Conservation (phyloP, 2,797 vertebrate species). For the Hylomyscus alleni region DNA sequence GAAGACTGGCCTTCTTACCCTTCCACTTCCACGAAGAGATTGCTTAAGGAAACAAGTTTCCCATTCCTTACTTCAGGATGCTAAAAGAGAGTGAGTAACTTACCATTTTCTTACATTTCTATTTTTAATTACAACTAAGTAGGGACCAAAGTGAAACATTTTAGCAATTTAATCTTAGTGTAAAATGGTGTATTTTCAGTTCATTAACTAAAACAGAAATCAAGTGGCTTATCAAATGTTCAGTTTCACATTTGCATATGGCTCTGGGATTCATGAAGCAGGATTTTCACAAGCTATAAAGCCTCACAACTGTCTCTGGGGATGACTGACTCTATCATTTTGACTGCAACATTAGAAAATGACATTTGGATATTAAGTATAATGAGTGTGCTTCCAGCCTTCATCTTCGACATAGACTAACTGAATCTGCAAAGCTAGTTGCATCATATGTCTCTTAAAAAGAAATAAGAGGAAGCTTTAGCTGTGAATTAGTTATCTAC, state of each 20-base stretch:
- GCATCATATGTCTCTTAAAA: background rate
- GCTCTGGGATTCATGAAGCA: conserved; percentile 75
- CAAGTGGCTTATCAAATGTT: conserved; percentile 80
- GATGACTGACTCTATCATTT: conserved; percentile 62
- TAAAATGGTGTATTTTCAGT: conserved; percentile 80
- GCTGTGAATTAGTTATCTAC: conserved; percentile 8
- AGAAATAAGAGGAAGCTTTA: background rate
- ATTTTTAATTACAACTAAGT: conserved; percentile 81
- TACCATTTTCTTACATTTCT: conserved; percentile 70
- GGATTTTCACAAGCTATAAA: conserved; percentile 77
- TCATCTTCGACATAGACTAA: background rate
- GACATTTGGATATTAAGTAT: conserved; percentile 75
- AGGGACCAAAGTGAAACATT: conserved; percentile 74
- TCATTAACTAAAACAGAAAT: conserved; percentile 80
- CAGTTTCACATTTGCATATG: conserved; percentile 74
- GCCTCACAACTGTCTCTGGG: conserved; percentile 63
- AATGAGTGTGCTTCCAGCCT: background rate
- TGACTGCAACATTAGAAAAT: conserved; percentile 58
- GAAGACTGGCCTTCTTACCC: background rate
- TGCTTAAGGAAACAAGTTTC: background rate
- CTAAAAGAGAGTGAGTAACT: conserved; percentile 43
- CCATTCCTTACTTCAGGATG: background rate
- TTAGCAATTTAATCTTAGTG: conserved; percentile 83
- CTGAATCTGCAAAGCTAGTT: background rate
- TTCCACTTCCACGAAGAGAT: background rate